Base-by-base conservation (phyloP, 1,140 invertebrate species). In the Bombus superbus region DNA sequence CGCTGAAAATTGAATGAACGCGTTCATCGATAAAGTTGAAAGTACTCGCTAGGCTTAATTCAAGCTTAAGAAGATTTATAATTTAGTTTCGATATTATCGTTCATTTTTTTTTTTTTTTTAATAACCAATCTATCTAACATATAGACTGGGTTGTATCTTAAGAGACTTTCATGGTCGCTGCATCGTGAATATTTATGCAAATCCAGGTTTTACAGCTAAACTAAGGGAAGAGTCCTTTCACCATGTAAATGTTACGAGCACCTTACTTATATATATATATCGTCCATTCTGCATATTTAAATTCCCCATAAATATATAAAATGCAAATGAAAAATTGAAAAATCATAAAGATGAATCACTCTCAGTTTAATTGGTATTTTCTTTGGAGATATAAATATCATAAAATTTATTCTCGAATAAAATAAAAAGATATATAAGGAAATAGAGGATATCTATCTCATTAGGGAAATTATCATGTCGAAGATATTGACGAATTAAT, bases 1-100 rank as follows among this genome's bases (percentile, higher is more conserved):
- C 18, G 40, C 25, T 64, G 78, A 86, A 82, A 86, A 86, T 86
- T 82, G 72, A 69, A 82, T 75, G 38, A 81, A 28, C 71, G 28
- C 18, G 57, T 59, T 35, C 28, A 0, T 35, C 25, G 35, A 13
- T 22, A 32, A 15, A 32, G 42, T 5, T 15, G 28, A 35, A 72
- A 38, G 18, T 1, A 75, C 66, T 28, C 13, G 8, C 25, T 5
- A 28, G 25, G 4, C 40, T 42, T 28, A 2, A 35, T 38, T 68
- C 25, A 25, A 8, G 4, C n/a, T 22, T 18, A 2, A 22, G 42
- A 25, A 32, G 47, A 68, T 47, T 68, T 38, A 28, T 72, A 13
- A 28, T 40, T 25, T 40, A 42, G 13, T 66, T 15, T 32, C 13
- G 4, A n/a, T 32, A 15, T 32, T 35, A 66, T 66, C 6, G 11